Evolutionary conservation across 1,140 invertebrate genomes (phyloP).

Genomic region (Cryptotermes secundus): DNA sequence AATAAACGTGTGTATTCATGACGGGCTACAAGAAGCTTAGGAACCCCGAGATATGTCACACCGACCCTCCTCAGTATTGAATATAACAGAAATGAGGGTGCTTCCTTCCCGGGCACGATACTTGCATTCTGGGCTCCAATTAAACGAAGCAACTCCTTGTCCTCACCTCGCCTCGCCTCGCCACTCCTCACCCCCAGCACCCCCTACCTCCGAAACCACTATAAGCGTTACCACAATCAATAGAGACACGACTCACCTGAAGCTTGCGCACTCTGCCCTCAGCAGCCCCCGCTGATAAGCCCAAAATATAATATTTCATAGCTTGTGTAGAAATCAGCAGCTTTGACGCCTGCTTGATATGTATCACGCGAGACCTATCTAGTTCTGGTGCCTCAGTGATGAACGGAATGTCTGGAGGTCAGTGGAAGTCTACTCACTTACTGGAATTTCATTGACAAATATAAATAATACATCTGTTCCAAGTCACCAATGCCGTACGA

Average conservation of each 20-base stretch:
- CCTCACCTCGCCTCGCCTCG: not conserved
- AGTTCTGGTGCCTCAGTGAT: no score
- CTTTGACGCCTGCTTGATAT: no score
- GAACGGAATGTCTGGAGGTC: no score
- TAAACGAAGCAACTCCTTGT: not conserved
- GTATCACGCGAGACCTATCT: no score
- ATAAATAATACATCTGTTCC: no score
- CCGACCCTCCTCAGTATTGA: not conserved
- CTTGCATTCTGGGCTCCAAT: not conserved
- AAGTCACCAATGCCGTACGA: no score
- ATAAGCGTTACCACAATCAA: not conserved
- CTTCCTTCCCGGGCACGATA: not conserved
- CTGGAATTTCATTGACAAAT: no score
- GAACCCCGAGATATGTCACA: no score
- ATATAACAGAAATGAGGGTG: not conserved
- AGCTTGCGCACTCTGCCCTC: not conserved
- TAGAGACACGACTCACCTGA: constrained; percentile 10
- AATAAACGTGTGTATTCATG: no score
- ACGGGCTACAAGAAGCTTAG: no score
- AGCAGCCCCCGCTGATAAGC: not conserved
- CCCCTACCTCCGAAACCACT: not conserved
- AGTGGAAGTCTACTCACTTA: no score
- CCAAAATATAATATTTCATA: not conserved
- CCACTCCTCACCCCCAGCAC: not conserved
- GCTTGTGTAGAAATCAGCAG: no score